These are phyloP conservation scores for Ernsta delagoae DNA, from an alignment of 2,888 invertebrate species.

Conservation along the genomic window DNA sequence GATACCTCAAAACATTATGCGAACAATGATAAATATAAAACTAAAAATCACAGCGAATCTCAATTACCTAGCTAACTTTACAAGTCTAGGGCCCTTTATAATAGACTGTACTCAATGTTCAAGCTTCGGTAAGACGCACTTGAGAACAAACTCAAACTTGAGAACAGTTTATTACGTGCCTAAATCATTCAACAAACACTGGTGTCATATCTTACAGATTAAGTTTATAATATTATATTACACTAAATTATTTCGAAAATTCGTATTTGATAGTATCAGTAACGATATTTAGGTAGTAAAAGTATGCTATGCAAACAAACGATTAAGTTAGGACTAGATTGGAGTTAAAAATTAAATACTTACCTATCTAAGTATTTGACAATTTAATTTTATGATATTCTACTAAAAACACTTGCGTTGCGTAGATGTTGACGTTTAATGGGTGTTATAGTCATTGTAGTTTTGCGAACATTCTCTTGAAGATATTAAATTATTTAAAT, in stretches of 20 bases:
- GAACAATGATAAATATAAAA: conserved; percentile 50
- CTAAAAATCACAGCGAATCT: conserved; percentile 73
- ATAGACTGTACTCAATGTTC: too few relatives aligned
- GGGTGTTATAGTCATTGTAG: too few relatives aligned
- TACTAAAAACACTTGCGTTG: too few relatives aligned
- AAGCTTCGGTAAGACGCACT: too few relatives aligned
- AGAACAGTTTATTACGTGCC: too few relatives aligned
- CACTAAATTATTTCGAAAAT: conserved; percentile 53
- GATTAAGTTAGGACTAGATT: conserved; percentile 8
- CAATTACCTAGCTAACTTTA: conserved; percentile 64
- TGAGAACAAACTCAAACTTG: too few relatives aligned
- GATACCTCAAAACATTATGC: conserved; percentile 46
- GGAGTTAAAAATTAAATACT: conserved; percentile 7
- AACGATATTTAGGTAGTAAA: conserved; percentile 29
- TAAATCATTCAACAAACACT: conserved; percentile 52
- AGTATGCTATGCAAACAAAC: conserved; percentile 32
- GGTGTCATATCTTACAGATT: conserved; percentile 59
- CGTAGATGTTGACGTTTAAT: too few relatives aligned
- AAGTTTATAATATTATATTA: conserved; percentile 38
- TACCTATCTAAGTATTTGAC: not conserved
- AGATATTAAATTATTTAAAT: too few relatives aligned
- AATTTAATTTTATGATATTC: not conserved
- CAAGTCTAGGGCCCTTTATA: conserved; percentile 11
- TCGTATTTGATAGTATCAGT: conserved; percentile 56
- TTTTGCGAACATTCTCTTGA: too few relatives aligned